phyloP scores from a whole-genome alignment of 2,113 vertebrate genomes.

The Narcine bancroftii region DNA sequence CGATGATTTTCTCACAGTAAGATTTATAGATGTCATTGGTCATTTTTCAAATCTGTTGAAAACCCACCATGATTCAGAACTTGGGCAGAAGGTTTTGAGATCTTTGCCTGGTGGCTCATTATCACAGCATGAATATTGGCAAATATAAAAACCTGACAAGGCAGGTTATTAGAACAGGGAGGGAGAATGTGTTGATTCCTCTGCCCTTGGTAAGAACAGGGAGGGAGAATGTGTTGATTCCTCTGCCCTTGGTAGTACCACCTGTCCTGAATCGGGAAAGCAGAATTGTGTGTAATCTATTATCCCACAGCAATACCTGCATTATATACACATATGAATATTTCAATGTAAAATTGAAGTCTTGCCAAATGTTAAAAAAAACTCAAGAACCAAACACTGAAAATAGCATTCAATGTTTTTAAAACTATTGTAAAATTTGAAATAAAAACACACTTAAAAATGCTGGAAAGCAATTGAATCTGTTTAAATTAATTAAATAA shows the following conservation, averaged over 20 bases:
- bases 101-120: background rate
- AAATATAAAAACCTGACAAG: background rate
- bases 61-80: background rate
- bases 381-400: no score
- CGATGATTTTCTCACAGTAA: no score
- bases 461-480: no score
- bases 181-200: background rate
- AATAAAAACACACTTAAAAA: no score
- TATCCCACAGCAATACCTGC: slow-evolving; percentile 19
- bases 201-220: background rate
- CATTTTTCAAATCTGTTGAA: background rate
- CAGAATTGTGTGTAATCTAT: slow-evolving; percentile 3
- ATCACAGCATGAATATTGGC: background rate
- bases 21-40: background rate
- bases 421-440: no score
- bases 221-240: background rate
- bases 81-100: background rate
- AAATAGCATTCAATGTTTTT: no score
- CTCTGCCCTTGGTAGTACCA: background rate
- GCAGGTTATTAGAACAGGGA: background rate
- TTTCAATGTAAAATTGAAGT: slow-evolving; percentile 29
- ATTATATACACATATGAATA: background rate
- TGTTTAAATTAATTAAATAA: no score
- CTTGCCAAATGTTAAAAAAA: no score
- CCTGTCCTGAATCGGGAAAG: background rate